Conservation (phyloP, 2,888 invertebrate genomes). For the Drosophila setosimentum region DNA sequence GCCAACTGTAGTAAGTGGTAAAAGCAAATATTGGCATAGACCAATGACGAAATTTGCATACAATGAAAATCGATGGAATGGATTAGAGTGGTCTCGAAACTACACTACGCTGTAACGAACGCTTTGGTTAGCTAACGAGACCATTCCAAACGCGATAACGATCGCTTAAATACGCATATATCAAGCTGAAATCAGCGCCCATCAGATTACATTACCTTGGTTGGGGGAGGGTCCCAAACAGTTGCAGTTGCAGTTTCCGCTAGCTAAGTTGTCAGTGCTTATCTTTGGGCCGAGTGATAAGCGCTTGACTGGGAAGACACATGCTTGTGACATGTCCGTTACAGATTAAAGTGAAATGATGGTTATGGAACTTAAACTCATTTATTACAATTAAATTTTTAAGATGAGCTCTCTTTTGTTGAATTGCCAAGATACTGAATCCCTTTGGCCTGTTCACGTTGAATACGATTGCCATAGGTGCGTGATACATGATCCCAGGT, state of each 20-base stretch:
- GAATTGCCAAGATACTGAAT: constrained; percentile 21
- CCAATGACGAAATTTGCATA: constrained; percentile 83
- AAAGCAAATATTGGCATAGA: constrained; percentile 10
- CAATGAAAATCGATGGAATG: constrained; percentile 78
- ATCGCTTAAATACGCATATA: constrained; percentile 65
- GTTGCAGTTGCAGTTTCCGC: constrained; percentile 24
- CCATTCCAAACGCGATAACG: constrained; percentile 86
- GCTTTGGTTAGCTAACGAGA: constrained; percentile 84
- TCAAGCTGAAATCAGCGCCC: constrained; percentile 49
- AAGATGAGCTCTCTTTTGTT: constrained; percentile 20
- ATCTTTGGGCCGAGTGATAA: constrained; percentile 44
- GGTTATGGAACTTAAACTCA: not conserved
- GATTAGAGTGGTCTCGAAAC: constrained; percentile 86
- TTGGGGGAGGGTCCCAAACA: not conserved
- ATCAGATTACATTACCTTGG: constrained; percentile 31
- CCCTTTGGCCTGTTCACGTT: constrained; percentile 87
- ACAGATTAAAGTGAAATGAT: constrained; percentile 10
- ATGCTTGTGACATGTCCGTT: not conserved
- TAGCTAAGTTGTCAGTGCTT: constrained; percentile 41
- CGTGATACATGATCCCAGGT: constrained; percentile 96
- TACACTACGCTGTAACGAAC: constrained; percentile 73
- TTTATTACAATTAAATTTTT: constrained; percentile 36
- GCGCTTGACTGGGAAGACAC: constrained; percentile 1
- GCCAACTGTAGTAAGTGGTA: not conserved
- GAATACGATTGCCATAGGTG: constrained; percentile 94